These are phyloP conservation scores for Malachius bipustulatus DNA, from an alignment of 2,888 invertebrate genomes.

Conservation along the genomic window DNA sequence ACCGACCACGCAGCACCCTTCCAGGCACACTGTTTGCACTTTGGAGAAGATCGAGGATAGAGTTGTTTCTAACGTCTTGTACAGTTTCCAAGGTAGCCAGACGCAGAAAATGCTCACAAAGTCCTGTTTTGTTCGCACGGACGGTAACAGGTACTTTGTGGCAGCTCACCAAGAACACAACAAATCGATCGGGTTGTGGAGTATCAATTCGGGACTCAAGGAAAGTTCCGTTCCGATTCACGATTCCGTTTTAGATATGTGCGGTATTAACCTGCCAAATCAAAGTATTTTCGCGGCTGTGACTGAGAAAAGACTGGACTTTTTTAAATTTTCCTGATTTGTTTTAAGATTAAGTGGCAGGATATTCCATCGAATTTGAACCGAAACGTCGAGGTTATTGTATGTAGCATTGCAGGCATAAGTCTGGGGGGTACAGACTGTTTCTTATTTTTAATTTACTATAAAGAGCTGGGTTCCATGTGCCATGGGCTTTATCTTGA, in stretches of 20 bases:
- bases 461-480: too few species aligned
- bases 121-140: constrained; percentile 46
- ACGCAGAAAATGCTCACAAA: constrained; percentile 55
- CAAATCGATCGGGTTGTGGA: constrained; percentile 53
- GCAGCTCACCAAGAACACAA: constrained; percentile 66
- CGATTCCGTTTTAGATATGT: constrained; percentile 56
- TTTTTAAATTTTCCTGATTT: constrained; percentile 44
- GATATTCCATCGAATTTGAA: too few species aligned
- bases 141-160: constrained; percentile 50
- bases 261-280: constrained; percentile 45
- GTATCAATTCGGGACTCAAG: constrained; percentile 42
- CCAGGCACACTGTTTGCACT: constrained; percentile 44
- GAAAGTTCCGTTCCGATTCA: constrained; percentile 46
- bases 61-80: constrained; percentile 44
- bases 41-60: constrained; percentile 38
- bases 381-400: too few species aligned
- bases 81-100: constrained; percentile 55
- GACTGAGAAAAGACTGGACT: constrained; percentile 51
- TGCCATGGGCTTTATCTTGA: too few species aligned
- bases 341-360: too few species aligned
- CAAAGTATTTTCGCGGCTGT: constrained; percentile 52
- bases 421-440: constrained; percentile 1
- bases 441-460: constrained; percentile 2
- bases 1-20: constrained; percentile 44
- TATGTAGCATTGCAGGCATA: not conserved